Evolutionary conservation across 2,888 invertebrate species (phyloP).

Genomic region (Diarsia mendica): DNA sequence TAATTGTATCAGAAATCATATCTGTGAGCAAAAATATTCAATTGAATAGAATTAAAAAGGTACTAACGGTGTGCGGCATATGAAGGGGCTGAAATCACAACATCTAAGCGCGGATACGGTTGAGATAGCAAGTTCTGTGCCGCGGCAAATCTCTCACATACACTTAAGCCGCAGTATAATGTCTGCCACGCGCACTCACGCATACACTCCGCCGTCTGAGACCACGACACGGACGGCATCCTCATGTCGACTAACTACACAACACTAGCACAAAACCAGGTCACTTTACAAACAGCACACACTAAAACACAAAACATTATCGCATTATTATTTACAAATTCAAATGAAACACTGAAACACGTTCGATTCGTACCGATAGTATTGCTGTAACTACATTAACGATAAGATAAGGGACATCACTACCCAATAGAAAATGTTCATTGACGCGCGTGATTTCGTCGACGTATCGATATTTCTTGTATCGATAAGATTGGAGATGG

Average conservation of each 20-base stretch:
- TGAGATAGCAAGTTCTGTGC: conserved; percentile 78
- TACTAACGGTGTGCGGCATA: conserved; percentile 82
- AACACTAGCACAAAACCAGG: conserved; percentile 64
- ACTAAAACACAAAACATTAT: conserved; percentile 57
- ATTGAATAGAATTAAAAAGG: conserved; percentile 15
- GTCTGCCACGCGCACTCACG: conserved; percentile 81
- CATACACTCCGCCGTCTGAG: conserved; percentile 77
- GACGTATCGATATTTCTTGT: conserved; percentile 77
- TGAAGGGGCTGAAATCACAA: conserved; percentile 81
- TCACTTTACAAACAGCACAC: conserved; percentile 50
- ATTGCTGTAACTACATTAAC: conserved; percentile 57
- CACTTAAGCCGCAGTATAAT: conserved; percentile 78
- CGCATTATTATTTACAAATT: conserved; percentile 64
- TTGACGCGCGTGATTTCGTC: conserved; percentile 83
- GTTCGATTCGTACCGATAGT: conserved; percentile 61
- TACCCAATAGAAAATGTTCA: conserved; percentile 78
- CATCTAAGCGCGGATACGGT: conserved; percentile 83
- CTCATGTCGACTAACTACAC: conserved; percentile 71
- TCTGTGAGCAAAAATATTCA: conserved; percentile 9
- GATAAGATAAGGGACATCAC: conserved; percentile 68
- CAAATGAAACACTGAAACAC: conserved; percentile 59
- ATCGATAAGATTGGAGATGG: conserved; percentile 80
- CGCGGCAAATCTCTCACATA: conserved; percentile 78
- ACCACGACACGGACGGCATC: conserved; percentile 76
- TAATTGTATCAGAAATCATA: conserved; percentile 20